Evolutionary conservation across 2,113 vertebrate species (phyloP).

Genomic region (Psittacula cyanocephala): DNA sequence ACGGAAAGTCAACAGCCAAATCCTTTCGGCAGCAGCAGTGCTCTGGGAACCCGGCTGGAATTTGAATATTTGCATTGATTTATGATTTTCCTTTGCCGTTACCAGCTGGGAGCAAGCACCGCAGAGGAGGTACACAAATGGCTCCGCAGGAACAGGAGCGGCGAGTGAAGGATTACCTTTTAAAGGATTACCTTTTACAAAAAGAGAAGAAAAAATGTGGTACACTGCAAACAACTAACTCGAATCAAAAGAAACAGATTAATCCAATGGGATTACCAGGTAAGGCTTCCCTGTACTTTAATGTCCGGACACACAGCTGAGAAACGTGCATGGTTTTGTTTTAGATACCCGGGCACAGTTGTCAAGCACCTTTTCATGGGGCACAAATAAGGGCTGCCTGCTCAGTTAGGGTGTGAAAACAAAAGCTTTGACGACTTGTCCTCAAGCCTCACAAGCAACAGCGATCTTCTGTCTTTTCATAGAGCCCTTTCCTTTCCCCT

Average conservation of each 20-base stretch:
- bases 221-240: slow-evolving; percentile 14
- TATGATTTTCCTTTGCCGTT: neutral
- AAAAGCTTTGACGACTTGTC: neutral
- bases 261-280: slow-evolving; percentile 45
- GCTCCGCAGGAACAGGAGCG: neutral
- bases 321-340: neutral
- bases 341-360: neutral
- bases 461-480: neutral
- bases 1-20: slow-evolving; percentile 13
- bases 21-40: slow-evolving; percentile 1
- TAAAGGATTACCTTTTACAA: slow-evolving; percentile 52
- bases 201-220: slow-evolving; percentile 9
- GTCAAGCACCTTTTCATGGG: neutral
- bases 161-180: neutral
- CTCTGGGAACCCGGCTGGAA: slow-evolving; percentile 31
- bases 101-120: neutral
- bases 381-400: neutral
- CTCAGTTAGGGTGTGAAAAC: neutral
- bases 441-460: neutral
- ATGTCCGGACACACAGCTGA: neutral
- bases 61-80: slow-evolving; percentile 33
- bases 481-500: neutral
- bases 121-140: neutral
- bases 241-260: slow-evolving; percentile 30
- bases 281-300: neutral